These are phyloP conservation scores for Luscinia luscinia DNA, from an alignment of 2,797 vertebrate species.

Conservation along the genomic window DNA sequence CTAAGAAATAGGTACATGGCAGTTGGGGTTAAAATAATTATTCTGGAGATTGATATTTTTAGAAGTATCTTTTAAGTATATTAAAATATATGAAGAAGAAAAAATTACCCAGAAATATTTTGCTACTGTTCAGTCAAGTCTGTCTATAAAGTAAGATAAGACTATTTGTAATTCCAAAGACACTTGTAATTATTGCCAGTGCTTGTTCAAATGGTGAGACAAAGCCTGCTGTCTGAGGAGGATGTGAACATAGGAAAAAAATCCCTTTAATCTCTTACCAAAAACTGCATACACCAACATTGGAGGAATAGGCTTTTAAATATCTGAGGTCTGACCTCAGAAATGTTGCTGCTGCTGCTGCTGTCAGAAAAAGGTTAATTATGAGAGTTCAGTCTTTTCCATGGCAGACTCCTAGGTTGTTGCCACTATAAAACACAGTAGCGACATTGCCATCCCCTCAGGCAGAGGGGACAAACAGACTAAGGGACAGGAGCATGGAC, in stretches of 20 bases:
- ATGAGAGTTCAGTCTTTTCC: not conserved
- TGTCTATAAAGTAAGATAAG: not conserved
- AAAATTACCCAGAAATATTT: not conserved
- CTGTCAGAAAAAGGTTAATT: not conserved
- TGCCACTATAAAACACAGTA: not conserved
- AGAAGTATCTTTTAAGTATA: not conserved
- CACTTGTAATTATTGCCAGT: not conserved
- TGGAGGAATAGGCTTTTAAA: too few relatives aligned
- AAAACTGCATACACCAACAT: too few relatives aligned
- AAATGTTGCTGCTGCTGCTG: not conserved
- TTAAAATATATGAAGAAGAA: not conserved
- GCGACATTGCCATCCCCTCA: not conserved
- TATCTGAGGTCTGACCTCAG: not conserved
- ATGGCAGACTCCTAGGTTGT: not conserved
- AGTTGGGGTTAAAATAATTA: not conserved
- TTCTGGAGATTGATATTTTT: not conserved
- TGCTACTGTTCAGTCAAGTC: not conserved
- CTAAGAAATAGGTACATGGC: not conserved
- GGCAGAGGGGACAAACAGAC: too few relatives aligned
- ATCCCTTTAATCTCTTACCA: too few relatives aligned
- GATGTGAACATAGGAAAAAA: too few relatives aligned
- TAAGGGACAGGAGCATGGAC: fast-evolving
- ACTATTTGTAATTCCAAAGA: not conserved
- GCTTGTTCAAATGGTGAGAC: too few relatives aligned
- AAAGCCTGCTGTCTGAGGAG: too few relatives aligned